Evolutionary conservation across 2,113 vertebrate genomes (phyloP).

Genomic region (Phocoena sinus): DNA sequence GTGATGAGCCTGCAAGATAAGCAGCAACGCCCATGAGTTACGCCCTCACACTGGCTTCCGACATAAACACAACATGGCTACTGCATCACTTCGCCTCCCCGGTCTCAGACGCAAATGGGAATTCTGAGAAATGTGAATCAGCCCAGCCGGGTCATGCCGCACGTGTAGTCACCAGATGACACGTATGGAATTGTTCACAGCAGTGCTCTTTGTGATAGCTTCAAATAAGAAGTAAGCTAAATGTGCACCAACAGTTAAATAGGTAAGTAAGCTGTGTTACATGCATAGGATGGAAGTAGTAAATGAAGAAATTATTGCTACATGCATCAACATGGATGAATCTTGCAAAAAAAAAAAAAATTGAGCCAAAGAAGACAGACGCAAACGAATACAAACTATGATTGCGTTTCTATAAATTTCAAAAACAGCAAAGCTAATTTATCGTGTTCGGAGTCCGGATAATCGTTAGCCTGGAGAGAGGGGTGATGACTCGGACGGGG

Average conservation of each 20-base stretch:
- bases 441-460: background rate
- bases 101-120: background rate
- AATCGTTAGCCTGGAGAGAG: background rate
- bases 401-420: background rate
- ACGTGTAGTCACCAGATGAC: background rate
- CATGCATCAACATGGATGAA: no score
- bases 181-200: background rate
- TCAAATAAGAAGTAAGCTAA: background rate
- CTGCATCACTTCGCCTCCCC: background rate
- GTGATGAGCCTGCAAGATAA: background rate
- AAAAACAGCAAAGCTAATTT: background rate
- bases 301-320: background rate
- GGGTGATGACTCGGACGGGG: background rate
- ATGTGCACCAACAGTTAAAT: background rate
- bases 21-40: rapidly evolving
- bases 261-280: background rate
- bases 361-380: background rate
- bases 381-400: background rate
- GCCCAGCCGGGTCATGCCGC: rapidly evolving
- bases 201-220: background rate
- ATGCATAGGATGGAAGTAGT: background rate
- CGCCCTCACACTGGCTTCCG: background rate
- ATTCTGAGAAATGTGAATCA: background rate
- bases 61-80: rapidly evolving
- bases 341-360: background rate